phyloP scores from a whole-genome alignment of 1,140 invertebrate genomes.

The Dendroctonus ponderosae region DNA sequence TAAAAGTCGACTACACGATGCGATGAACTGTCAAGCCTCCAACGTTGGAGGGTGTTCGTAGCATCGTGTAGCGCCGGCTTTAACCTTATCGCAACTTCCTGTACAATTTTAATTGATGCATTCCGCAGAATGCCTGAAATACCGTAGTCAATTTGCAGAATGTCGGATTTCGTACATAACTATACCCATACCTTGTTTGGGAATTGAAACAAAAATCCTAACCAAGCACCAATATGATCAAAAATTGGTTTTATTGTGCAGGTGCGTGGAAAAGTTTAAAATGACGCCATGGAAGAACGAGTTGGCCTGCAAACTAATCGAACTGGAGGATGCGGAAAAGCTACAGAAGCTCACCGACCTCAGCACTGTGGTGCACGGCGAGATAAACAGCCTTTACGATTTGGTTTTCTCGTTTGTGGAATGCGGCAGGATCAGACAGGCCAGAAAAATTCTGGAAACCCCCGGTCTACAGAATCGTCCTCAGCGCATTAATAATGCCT shows the following conservation, averaged over 20 bases:
- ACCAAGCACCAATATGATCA: too few species aligned
- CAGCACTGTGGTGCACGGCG: constrained; percentile 72
- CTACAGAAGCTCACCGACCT: constrained; percentile 78
- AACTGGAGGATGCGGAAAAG: constrained; percentile 71
- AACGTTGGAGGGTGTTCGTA: too few species aligned
- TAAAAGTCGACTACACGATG: too few species aligned
- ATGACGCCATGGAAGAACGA: constrained; percentile 42
- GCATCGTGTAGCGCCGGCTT: too few species aligned
- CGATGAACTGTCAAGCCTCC: too few species aligned
- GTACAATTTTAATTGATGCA: too few species aligned
- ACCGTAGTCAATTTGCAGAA: too few species aligned
- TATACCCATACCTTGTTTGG: too few species aligned
- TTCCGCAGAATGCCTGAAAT: too few species aligned
- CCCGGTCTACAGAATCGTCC: constrained; percentile 65
- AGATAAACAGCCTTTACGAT: constrained; percentile 79
- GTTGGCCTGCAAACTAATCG: constrained; percentile 60
- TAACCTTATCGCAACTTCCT: too few species aligned
- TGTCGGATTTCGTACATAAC: too few species aligned
- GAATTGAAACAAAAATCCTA: too few species aligned
- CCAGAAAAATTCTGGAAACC: constrained; percentile 77
- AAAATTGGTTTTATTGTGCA: neutral
- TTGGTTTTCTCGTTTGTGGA: constrained; percentile 78
- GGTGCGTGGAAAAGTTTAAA: constrained; percentile 37
- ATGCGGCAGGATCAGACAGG: constrained; percentile 71
- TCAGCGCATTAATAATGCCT: constrained; percentile 58